Conservation (phyloP, 1,140 invertebrate genomes). For the Drosophila pseudoananassae region DNA sequence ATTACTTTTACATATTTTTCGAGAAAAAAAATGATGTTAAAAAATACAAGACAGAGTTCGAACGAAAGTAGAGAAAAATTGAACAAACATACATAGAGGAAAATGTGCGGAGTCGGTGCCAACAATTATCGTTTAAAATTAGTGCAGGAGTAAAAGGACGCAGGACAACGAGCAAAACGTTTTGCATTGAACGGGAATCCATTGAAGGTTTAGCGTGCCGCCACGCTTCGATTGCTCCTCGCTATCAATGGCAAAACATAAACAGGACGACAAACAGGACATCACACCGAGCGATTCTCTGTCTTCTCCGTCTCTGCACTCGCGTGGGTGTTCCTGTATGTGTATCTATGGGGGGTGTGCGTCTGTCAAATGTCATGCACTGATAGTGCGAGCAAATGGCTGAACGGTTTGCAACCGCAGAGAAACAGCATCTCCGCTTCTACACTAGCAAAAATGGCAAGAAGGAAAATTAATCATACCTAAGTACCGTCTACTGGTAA, state of each 20-base stretch:
- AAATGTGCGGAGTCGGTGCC: conserved; percentile 17
- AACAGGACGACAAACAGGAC: conserved; percentile 41
- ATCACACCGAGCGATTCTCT: not conserved
- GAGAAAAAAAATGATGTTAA: conserved; percentile 15
- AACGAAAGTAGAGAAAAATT: conserved; percentile 41
- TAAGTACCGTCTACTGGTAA: too few relatives aligned
- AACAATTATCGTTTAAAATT: conserved; percentile 45
- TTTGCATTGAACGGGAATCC: conserved; percentile 38
- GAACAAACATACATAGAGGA: conserved; percentile 35
- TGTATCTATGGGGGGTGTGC: not conserved
- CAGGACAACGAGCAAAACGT: conserved; percentile 14
- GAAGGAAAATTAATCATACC: too few relatives aligned
- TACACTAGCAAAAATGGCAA: conserved; percentile 17
- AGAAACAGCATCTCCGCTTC: conserved; percentile 20
- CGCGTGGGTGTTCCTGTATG: not conserved
- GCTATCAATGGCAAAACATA: conserved; percentile 68
- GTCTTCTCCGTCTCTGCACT: not conserved
- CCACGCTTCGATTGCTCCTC: conserved; percentile 60
- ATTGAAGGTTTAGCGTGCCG: conserved; percentile 28
- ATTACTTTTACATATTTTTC: conserved; percentile 12
- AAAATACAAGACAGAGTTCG: conserved; percentile 39
- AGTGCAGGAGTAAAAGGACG: conserved; percentile 18
- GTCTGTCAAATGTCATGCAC: conserved; percentile 76
- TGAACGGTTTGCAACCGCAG: conserved; percentile 63
- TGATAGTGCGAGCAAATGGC: conserved; percentile 73